Evolutionary conservation across 2,113 vertebrate genomes (phyloP).

Genomic region (human (Homo sapiens)): GRCh38 chr3:193379001-193379500

Average conservation of each 20-base stretch:
- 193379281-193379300: background rate
- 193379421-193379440: background rate
- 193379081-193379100: background rate
- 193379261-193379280: background rate
- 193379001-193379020: background rate
- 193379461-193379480: background rate
- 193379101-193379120: background rate
- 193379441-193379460: background rate
- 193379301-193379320: background rate
- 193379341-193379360: background rate
- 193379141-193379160: background rate
- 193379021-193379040: slow-evolving; percentile 2
- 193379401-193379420: background rate
- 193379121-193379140: background rate
- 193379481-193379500: background rate
- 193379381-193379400: background rate
- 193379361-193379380: slow-evolving; percentile 41
- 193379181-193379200: background rate
- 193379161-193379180: background rate
- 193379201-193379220: background rate
- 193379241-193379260: background rate
- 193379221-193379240: background rate
- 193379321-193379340: slow-evolving; percentile 9
- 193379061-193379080: background rate
- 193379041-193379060: background rate